Evolutionary conservation across 2,797 vertebrate species (phyloP).

Genomic region (Falco rusticolus): DNA sequence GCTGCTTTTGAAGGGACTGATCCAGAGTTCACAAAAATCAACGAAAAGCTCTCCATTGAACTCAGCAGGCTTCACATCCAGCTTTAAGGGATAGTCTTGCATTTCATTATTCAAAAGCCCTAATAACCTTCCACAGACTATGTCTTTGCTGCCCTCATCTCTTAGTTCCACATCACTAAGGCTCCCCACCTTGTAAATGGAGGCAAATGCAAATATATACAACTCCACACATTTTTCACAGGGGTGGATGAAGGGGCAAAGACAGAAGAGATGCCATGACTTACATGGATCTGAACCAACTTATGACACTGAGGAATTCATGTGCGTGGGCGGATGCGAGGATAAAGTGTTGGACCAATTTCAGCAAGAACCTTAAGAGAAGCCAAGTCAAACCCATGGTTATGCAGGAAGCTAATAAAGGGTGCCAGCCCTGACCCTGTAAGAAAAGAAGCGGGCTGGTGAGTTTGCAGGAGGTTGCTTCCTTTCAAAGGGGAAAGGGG

Average conservation of each 20-base stretch:
- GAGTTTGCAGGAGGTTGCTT: background rate
- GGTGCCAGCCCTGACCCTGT: background rate
- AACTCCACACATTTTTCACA: background rate
- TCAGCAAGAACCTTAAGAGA: slow-evolving; percentile 5
- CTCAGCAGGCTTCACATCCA: background rate
- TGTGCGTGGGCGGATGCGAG: background rate
- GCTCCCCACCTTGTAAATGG: background rate
- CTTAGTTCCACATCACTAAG: background rate
- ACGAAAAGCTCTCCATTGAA: background rate
- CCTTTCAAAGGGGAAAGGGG: background rate
- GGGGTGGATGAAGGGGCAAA: background rate
- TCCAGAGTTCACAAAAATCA: background rate
- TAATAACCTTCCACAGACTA: background rate
- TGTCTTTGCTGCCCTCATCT: background rate
- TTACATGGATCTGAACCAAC: background rate
- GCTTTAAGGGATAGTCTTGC: background rate
- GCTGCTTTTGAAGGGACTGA: background rate
- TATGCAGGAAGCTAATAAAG: slow-evolving; percentile 8
- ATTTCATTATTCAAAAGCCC: background rate
- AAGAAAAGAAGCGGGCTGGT: background rate
- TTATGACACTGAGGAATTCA: slow-evolving; percentile 35
- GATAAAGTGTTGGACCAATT: slow-evolving; percentile 12
- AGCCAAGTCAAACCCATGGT: slow-evolving; percentile 43
- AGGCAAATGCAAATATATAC: background rate
- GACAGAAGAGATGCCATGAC: background rate